Base-by-base conservation (phyloP, 2,797 vertebrate genomes). In the Tinamus major region DNA sequence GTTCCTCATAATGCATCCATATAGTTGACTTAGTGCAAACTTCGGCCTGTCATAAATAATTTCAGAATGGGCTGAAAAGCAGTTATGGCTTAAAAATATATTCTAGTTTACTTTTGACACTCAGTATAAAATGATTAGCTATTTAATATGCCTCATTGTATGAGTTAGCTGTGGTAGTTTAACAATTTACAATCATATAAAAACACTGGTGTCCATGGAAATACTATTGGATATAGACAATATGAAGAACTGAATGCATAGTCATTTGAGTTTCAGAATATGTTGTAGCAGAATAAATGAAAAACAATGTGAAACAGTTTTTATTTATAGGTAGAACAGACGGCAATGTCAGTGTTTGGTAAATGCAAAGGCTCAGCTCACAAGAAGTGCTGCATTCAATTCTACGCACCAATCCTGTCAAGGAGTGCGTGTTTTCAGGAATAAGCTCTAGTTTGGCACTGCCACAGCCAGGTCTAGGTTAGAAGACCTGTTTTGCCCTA, bases 371-470 rank as follows among this genome's bases (percentile, higher is more conserved):
- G 37, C 24, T 21, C 26, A 41, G 9, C 21, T 46, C 20, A 20
- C 31, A 49, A 0, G 4, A 6, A 4, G 10, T 27, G 3, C 19
- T 70, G 15, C 62, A 24, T 51, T 10, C 5, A 39, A 33, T 10
- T 3, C 29, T 18, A 55, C 29, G 19, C 53, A 55, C 29, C 53
- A 31, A 10, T 18, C 1, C 2, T 1, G 39, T 18, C 0, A 0
- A 7, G 6, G 10, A 3, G 1, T 33, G 29, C 31, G 20, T 6
- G 4, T 44, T 35, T 61, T 68, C 24, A 63, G 58, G 11, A 71
- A 20, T 71, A 2, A 3, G 10, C 2, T 63, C 35, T 12, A 11
- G 4, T 44, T 39, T 59, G 33, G 1, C 26, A 33, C 2, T 2
- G 5, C 4, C 4, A 13, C 8, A 49, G 0, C 49, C 55, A 44